These are phyloP conservation scores for Cantharis flavilabris DNA, from an alignment of 2,888 invertebrate genomes.

Conservation along the genomic window DNA sequence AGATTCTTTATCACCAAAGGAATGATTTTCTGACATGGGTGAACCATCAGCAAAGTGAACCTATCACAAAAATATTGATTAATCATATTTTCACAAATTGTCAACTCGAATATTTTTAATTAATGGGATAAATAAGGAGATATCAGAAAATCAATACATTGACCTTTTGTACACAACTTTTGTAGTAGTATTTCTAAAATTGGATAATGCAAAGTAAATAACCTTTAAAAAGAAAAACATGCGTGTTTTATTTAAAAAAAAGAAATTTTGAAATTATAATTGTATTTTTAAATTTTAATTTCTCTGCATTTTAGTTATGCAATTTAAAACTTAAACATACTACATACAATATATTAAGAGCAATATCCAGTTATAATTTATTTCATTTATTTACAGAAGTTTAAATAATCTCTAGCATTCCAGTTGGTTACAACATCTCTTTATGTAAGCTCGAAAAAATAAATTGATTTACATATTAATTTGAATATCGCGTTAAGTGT, in stretches of 20 bases:
- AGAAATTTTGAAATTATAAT: not conserved
- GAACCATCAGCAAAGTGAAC: conserved; percentile 70
- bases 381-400: no score
- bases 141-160: not conserved
- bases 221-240: not conserved
- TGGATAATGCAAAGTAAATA: not conserved
- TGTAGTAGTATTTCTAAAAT: not conserved
- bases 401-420: no score
- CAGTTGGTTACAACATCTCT: no score
- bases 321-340: no score
- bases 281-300: not conserved
- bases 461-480: no score
- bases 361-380: no score
- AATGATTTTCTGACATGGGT: conserved; percentile 57
- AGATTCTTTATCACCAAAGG: conserved; percentile 43
- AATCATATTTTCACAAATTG: not conserved
- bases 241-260: not conserved
- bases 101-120: not conserved
- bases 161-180: not conserved
- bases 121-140: not conserved
- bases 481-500: no score
- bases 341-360: no score
- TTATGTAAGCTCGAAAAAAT: no score
- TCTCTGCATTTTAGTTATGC: no score
- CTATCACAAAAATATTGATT: conserved; percentile 56